Percentiles rank a stretch among this genome's conserved stretches.
These are phyloP conservation scores for Ancistrus triradiatus DNA, from an alignment of 2,113 vertebrate species.

Conservation along the genomic window DNA sequence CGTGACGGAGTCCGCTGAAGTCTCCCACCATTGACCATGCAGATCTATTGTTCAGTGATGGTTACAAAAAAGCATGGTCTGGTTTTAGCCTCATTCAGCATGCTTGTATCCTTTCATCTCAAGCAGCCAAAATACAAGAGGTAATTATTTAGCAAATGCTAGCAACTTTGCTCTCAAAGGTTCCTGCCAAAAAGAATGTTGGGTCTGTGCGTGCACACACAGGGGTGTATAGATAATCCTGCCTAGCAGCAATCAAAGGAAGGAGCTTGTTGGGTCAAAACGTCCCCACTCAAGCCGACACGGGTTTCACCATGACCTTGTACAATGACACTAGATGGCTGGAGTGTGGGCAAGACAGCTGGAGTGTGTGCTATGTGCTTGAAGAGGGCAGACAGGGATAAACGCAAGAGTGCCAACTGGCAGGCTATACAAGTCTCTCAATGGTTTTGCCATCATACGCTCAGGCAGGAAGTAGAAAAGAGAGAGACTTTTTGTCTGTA, in stretches of 20 bases:
- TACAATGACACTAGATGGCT: constrained; percentile 21
- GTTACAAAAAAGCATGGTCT: constrained; percentile 68
- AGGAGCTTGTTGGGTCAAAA: constrained; percentile 47
- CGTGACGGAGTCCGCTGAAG: constrained; percentile 65
- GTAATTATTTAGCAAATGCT: constrained; percentile 59
- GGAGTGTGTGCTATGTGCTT: not conserved
- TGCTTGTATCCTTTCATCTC: constrained; percentile 79
- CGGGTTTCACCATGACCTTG: constrained; percentile 12
- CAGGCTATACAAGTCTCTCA: not conserved
- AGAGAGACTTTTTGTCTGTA: constrained; percentile 26
- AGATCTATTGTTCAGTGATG: constrained; percentile 72
- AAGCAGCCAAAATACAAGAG: constrained; percentile 68
- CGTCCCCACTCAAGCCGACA: constrained; percentile 27
- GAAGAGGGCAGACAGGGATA: constrained; percentile 3
- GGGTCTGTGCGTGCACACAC: constrained; percentile 51
- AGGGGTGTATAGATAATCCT: constrained; percentile 62
- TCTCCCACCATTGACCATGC: constrained; percentile 80
- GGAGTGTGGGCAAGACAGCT: not conserved
- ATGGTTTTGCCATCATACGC: constrained; percentile 22
- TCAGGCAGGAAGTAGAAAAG: constrained; percentile 2
- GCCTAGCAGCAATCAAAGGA: constrained; percentile 48
- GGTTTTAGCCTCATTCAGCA: constrained; percentile 76
- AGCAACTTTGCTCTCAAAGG: constrained; percentile 38
- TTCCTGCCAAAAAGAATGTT: constrained; percentile 19
- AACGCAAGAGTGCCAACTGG: constrained; percentile 2